These are phyloP conservation scores for Chloroceryle aenea DNA, from an alignment of 2,113 vertebrate genomes.

Conservation along the genomic window DNA sequence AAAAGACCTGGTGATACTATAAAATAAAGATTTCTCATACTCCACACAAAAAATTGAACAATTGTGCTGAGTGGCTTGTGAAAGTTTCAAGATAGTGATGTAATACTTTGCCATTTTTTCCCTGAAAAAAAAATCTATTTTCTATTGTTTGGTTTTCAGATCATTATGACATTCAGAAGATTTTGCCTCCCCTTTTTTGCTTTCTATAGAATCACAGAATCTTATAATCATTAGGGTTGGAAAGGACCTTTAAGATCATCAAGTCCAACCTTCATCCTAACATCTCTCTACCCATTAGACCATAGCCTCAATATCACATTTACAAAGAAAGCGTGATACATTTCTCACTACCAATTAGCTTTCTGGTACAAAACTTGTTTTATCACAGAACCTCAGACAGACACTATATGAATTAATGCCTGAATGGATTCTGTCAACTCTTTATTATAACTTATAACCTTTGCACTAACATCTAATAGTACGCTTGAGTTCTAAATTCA, in stretches of 20 bases:
- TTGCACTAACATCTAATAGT: not conserved
- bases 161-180: not conserved
- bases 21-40: not conserved
- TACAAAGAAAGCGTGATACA: not conserved
- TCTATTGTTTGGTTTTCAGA: not conserved
- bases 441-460: not conserved
- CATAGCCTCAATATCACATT: not conserved
- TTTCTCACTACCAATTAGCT: not conserved
- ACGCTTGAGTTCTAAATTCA: not conserved
- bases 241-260: no score
- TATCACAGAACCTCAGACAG: not conserved
- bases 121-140: not conserved
- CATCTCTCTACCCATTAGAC: no score
- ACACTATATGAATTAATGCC: not conserved
- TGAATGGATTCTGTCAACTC: not conserved
- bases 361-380: not conserved
- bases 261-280: no score
- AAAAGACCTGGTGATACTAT: not conserved
- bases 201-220: not conserved
- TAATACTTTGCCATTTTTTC: not conserved
- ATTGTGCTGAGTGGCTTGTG: not conserved
- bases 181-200: not conserved
- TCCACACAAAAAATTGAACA: not conserved
- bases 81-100: not conserved
- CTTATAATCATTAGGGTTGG: no score